Conservation (phyloP, 2,797 vertebrate genomes). For the Semaprochilodus insignis region DNA sequence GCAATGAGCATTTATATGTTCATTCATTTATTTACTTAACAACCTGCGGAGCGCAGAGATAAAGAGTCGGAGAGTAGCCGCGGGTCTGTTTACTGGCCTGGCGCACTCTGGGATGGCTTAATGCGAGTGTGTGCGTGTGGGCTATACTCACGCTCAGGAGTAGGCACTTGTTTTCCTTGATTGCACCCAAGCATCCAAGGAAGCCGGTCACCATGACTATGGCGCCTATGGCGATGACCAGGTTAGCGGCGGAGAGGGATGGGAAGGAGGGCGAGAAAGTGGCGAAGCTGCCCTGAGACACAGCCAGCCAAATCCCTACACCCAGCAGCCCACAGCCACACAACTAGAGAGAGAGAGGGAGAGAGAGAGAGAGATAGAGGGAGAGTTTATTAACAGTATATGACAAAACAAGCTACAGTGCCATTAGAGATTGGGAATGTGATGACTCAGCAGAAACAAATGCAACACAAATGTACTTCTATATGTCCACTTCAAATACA, state of each 20-base stretch:
- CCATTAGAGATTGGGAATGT: not conserved
- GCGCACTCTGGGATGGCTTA: not conserved
- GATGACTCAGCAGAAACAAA: not conserved
- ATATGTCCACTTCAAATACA: not conserved
- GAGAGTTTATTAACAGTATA: not conserved
- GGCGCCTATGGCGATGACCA: slow-evolving; percentile 92
- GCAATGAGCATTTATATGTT: not conserved
- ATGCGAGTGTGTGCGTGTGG: not conserved
- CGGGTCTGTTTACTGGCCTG: not conserved
- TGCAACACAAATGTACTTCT: not conserved
- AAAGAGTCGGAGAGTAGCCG: not conserved
- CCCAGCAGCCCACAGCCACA: slow-evolving; percentile 86
- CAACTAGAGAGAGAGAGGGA: slow-evolving; percentile 53
- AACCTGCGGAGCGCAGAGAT: not conserved
- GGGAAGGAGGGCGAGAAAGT: slow-evolving; percentile 98
- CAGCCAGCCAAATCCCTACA: slow-evolving; percentile 88
- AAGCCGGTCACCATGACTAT: slow-evolving; percentile 97
- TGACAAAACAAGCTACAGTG: not conserved
- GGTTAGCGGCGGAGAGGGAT: slow-evolving; percentile 93
- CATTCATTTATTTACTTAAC: slow-evolving; percentile 4
- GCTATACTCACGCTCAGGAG: slow-evolving; percentile 94
- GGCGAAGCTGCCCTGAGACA: slow-evolving; percentile 87
- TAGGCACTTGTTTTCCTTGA: slow-evolving; percentile 99
- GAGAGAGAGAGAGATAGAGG: slow-evolving; percentile 51
- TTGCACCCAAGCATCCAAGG: slow-evolving; percentile 95